Evolutionary conservation across 2,797 vertebrate genomes (phyloP), one percentile per base, ranked within the genome.

Genomic region (Gastrophryne carolinensis): DNA sequence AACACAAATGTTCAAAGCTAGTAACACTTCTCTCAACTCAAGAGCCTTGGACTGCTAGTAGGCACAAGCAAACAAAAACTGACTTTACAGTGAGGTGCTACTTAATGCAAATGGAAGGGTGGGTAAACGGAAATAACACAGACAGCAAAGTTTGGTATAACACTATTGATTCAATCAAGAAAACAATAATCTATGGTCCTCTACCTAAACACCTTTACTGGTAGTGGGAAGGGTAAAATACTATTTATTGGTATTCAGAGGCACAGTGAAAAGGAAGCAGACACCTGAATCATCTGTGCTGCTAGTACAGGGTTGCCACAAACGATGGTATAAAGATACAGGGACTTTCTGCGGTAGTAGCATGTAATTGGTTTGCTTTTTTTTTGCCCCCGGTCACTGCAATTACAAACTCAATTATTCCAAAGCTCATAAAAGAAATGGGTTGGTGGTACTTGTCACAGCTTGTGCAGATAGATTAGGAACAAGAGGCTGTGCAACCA

Each of bases 391-490:
- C 9, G 35, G 65, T 69, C 34, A 75, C 69, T 65, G 61, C 64
- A 56, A 41, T 61, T 76, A 76, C 47, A 69, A 76, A 75, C 34
- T 53, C 56, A 61, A 52, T 62, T 17, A 69, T 32, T 27, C 26
- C 53, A 44, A 23, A 60, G n/a, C 24, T 72, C 63, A 78, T 65
- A 78, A 78, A 26, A 78, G 68, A 61, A 78, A 78, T 50, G 86
- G 87, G 9, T 89, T 89, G 82, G 87, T 89, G 80, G 87, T 88
- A 82, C 82, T 87, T 10, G 77, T 80, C 78, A 79, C 63, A 69
- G 80, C 47, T 64, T 72, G 41, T 4, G 70, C 29, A 0, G 69
- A 72, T 49, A 21, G 47, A 54, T 61, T 73, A 3, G 7, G 27
- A 10, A 56, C 52, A 26, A 64, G 41, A 35, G 79, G 56, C 21